Evolutionary conservation across 2,113 vertebrate species (phyloP), one percentile per base, ranked within the genome.

Genomic region (Thinocorus orbignyianus): DNA sequence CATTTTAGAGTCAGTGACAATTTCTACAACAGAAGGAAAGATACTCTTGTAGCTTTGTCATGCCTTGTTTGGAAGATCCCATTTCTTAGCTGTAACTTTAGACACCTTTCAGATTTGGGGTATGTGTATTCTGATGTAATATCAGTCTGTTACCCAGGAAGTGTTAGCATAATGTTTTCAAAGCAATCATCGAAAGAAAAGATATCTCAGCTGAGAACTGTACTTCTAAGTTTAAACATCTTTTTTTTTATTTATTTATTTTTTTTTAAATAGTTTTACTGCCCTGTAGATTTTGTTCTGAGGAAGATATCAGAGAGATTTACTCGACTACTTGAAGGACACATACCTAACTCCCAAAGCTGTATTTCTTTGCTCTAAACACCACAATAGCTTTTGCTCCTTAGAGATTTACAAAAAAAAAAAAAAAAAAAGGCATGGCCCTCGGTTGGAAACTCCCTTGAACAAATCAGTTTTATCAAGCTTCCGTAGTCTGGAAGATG

Each of bases 91-190:
- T 54, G 4, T 70, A 35, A 39, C 19, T n/a, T 8, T 11, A 66
- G 18, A 23, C 13, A 62, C 44, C n/a, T 18, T 12, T 81, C 12
- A 73, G 7, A 33, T 84, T 44, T 54, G 10, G 16, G 10, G 3
- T 57, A 22, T 14, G 6, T 0, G 0, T 48, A 61, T 70, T 73
- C 25, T 0, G 1, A 2, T 9, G 11, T 22, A 48, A 61, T 12
- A 61, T 28, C 14, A 72, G 13, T n/a, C 13, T 65, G 11, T 70
- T 65, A 80, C 4, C 1, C 17, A 37, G 30, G 12, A 81, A 77
- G 3, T 8, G 28, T 33, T 86, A 52, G 1, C 10, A 44, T 69
- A 33, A 51, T 0, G 0, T 42, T 83, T 78, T 83, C 3, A 71
- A 82, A 54, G 37, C 48, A 64, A 31, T 18, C 20, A 52, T 17